Conservation (phyloP, 2,113 vertebrate genomes). For the Lates calcarifer region DNA sequence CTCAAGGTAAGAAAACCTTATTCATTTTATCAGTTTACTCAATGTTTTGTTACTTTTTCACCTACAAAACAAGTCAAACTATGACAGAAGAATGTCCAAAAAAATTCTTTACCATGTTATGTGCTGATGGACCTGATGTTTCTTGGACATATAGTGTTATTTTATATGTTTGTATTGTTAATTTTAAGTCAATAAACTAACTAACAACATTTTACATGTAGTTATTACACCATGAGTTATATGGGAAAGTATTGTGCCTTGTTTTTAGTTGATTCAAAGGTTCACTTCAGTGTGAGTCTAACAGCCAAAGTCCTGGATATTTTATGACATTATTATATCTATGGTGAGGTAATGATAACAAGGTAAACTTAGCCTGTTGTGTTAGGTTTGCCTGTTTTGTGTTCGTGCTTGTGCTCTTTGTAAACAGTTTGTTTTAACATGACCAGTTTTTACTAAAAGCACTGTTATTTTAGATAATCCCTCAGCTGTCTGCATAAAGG, state of each 20-base stretch:
- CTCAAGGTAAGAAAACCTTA: slow-evolving; percentile 54
- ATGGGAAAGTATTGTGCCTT: not conserved
- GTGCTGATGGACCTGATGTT: not conserved
- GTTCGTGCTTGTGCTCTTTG: not conserved
- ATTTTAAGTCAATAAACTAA: not conserved
- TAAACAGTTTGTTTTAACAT: not conserved
- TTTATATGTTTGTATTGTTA: not conserved
- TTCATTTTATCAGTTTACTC: not conserved
- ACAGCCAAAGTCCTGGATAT: slow-evolving; percentile 67
- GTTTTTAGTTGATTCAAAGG: not conserved
- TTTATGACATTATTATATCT: slow-evolving; percentile 61
- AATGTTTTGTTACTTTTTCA: not conserved
- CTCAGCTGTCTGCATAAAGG: not conserved
- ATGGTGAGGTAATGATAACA: slow-evolving; percentile 7
- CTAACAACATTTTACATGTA: not conserved
- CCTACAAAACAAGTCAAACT: not conserved
- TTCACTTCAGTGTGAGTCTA: not conserved
- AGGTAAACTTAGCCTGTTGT: not conserved
- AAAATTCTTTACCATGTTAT: not conserved
- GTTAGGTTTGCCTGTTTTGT: not conserved
- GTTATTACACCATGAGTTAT: not conserved
- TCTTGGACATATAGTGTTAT: not conserved
- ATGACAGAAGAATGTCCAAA: not conserved
- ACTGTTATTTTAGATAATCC: not conserved
- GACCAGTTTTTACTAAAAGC: not conserved